Evolutionary conservation across 1,140 invertebrate species (phyloP), one percentile per base, ranked within the genome.

Genomic region (Harlomillsia oculata): DNA sequence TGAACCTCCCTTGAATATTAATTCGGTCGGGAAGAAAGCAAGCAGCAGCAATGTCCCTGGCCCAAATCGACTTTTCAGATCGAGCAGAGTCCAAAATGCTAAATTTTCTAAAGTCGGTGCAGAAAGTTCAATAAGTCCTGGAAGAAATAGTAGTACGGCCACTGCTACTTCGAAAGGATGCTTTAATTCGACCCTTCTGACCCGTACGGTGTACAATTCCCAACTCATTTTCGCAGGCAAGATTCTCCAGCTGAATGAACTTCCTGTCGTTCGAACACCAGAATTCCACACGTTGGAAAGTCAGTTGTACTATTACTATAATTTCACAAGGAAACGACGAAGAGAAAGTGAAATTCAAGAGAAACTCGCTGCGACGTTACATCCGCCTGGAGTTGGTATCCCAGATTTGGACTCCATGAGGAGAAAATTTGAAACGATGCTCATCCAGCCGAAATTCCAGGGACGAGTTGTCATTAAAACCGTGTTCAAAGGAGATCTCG

Each of bases 141-240:
- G n/a, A n/a, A 48, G 45, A 48, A 48, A 48, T 30, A 32, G 45
- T 30, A 32, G 45, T 32, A 48, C 28, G 28, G 30, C 45, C 23
- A 32, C 45, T 48, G 6, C 16, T 13, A 34, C 45, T 32, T 32
- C 28, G 18, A 48, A 48, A 30, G 39, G 51, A 26, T 62, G 60
- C 40, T 57, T 62, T 55, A 62, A 58, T 44, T 23, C 36, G 14
- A 51, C 55, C 16, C 44, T 48, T 14, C 29, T 62, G 18, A 25
- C 43, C 16, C 53, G 58, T 34, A 37, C 60, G 18, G 56, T 59
- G 21, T 54, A 43, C 32, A 20, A 21, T 11, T 62, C 60, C 9
- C 28, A 54, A 25, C 32, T 54, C 21, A 41, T 62, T 40, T 62
- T 62, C 41, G 56, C 56, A 46, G 60, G 60, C 26, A 62, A 62